Conservation (phyloP, 1,140 invertebrate genomes). For the Penaeus vannamei region DNA sequence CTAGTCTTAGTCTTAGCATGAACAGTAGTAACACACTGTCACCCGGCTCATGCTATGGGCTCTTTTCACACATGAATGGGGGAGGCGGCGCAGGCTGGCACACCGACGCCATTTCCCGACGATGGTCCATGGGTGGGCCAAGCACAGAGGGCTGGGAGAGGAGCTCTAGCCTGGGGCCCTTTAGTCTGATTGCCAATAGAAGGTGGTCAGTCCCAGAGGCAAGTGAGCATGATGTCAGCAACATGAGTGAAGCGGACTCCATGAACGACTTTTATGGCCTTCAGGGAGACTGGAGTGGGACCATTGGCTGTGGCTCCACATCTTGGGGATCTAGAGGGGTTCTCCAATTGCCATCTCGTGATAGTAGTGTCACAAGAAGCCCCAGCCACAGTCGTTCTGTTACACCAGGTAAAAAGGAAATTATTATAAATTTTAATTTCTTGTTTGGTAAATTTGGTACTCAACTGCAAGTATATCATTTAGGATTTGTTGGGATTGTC, state of each 20-base stretch:
- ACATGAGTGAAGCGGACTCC: slow-evolving; percentile 4
- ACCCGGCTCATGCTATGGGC: slow-evolving; percentile 47
- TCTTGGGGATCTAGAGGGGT: slow-evolving; percentile 51
- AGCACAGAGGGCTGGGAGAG: slow-evolving; percentile 47
- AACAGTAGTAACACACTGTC: slow-evolving; percentile 46
- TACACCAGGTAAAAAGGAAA: slow-evolving; percentile 41
- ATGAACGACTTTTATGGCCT: slow-evolving; percentile 39
- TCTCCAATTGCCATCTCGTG: slow-evolving; percentile 43
- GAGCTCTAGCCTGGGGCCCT: slow-evolving; percentile 44
- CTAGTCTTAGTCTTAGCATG: slow-evolving; percentile 47
- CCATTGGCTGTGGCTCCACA: slow-evolving; percentile 23
- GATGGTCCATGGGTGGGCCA: slow-evolving; percentile 59
- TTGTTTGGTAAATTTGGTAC: no score
- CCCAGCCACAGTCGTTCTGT: slow-evolving; percentile 57
- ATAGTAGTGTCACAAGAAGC: slow-evolving; percentile 55
- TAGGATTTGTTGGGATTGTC: background rate
- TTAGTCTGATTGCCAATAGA: slow-evolving; percentile 56
- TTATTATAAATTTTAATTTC: no score
- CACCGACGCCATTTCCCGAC: slow-evolving; percentile 48
- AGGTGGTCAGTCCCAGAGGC: slow-evolving; percentile 59
- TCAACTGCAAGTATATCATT: no score
- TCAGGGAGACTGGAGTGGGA: slow-evolving; percentile 48
- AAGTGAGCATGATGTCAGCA: slow-evolving; percentile 42
- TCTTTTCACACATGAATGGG: slow-evolving; percentile 38
- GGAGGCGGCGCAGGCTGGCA: slow-evolving; percentile 39